phyloP scores from a whole-genome alignment of 1,140 invertebrate genomes.

The Atta colombica region DNA sequence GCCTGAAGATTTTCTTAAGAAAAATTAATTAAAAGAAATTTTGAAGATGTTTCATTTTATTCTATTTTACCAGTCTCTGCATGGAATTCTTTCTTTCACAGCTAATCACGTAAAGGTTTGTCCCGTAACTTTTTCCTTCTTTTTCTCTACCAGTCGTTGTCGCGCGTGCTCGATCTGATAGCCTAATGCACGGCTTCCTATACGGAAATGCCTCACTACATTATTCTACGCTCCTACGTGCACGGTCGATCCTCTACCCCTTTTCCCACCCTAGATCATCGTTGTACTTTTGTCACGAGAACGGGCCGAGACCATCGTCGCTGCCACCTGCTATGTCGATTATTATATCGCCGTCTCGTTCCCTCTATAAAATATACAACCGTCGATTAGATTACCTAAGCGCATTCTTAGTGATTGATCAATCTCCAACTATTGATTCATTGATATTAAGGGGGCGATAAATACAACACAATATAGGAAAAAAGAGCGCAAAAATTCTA shows the following conservation, averaged over 20 bases:
- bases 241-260: conserved; percentile 64
- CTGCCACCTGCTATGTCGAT: conserved; percentile 70
- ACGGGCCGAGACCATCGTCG: conserved; percentile 60
- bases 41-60: conserved; percentile 58
- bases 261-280: conserved; percentile 61
- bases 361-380: conserved; percentile 27
- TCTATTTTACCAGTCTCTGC: not conserved
- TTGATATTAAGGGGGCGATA: conserved; percentile 5
- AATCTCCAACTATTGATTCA: conserved; percentile 56
- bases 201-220: conserved; percentile 86
- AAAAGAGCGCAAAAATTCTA: conserved; percentile 28
- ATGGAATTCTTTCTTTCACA: conserved; percentile 70
- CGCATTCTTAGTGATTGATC: conserved; percentile 42
- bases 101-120: conserved; percentile 85
- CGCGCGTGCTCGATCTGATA: conserved; percentile 86
- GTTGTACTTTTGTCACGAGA: conserved; percentile 85
- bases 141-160: conserved; percentile 79
- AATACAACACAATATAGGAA: not conserved
- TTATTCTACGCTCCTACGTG: conserved; percentile 83
- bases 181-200: conserved; percentile 87
- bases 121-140: conserved; percentile 77
- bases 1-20: conserved; percentile 69
- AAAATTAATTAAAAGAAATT: conserved; percentile 61
- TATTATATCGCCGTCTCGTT: conserved; percentile 40
- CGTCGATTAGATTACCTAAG: conserved; percentile 1